Evolutionary conservation across 2,113 vertebrate genomes (phyloP).

Genomic region (Scytalopus superciliaris): DNA sequence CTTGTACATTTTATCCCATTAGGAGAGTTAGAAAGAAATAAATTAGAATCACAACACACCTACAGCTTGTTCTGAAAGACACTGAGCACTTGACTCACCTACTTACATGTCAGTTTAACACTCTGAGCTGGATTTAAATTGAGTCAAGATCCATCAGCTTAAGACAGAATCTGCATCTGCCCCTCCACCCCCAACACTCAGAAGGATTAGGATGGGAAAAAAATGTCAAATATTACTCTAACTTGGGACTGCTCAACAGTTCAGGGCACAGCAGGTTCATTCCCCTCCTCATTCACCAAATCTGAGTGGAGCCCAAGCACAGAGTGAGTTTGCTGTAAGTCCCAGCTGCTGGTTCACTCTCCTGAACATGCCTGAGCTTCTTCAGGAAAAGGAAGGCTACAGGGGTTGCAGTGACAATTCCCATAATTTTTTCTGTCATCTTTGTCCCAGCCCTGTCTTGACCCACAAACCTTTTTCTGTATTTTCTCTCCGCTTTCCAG

Average conservation of each 20-base stretch:
- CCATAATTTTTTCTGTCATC: too few species aligned
- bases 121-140: constrained; percentile 40
- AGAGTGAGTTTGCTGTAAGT: too few species aligned
- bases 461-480: fast-evolving
- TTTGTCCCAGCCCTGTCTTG: neutral
- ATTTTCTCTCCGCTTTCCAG: neutral
- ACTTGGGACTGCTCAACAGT: neutral
- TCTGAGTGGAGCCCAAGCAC: neutral
- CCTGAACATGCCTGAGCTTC: fast-evolving
- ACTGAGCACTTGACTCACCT: constrained; percentile 59
- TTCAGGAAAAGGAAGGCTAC: neutral
- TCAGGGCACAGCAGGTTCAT: neutral
- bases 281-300: neutral
- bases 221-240: neutral
- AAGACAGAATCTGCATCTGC: constrained; percentile 14
- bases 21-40: constrained; percentile 56
- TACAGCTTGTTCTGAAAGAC: constrained; percentile 59
- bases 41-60: constrained; percentile 64
- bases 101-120: constrained; percentile 51
- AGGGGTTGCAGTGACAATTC: too few species aligned
- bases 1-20: constrained; percentile 39
- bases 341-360: neutral
- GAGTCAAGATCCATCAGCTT: constrained; percentile 5
- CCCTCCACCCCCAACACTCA: neutral
- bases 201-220: neutral